Percentiles rank a stretch among this genome's conserved stretches.
These are phyloP conservation scores for Scarus forsteni DNA, from an alignment of 2,797 vertebrate species.

Conservation along the genomic window DNA sequence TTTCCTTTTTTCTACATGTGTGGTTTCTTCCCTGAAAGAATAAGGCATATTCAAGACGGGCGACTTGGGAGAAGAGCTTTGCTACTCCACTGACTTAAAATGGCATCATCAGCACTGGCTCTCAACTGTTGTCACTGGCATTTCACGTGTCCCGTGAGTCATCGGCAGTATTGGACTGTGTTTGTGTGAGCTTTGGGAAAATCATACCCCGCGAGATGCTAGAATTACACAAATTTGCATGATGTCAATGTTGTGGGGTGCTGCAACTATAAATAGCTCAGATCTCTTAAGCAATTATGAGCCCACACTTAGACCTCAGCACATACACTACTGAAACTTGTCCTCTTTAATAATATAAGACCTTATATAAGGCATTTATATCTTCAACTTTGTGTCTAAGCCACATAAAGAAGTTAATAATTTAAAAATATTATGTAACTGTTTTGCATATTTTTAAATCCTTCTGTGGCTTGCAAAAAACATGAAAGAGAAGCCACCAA, in stretches of 20 bases:
- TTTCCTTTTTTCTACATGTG: too few relatives aligned
- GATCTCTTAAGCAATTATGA: slow-evolving; percentile 85
- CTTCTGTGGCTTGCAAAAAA: slow-evolving; percentile 65
- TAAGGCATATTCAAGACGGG: background rate
- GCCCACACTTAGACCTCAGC: slow-evolving; percentile 78
- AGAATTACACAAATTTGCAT: slow-evolving; percentile 60
- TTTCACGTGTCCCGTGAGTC: slow-evolving; percentile 31
- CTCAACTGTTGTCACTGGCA: slow-evolving; percentile 25
- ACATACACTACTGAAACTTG: slow-evolving; percentile 79
- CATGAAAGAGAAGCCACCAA: slow-evolving; percentile 41
- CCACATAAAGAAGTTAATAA: slow-evolving; percentile 85
- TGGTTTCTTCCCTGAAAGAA: background rate
- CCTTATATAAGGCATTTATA: slow-evolving; percentile 85
- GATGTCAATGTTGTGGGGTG: slow-evolving; percentile 79
- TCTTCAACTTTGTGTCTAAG: slow-evolving; percentile 80
- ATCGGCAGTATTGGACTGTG: slow-evolving; percentile 17
- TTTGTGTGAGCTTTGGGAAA: slow-evolving; percentile 23
- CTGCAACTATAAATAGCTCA: slow-evolving; percentile 79
- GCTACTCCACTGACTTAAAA: background rate
- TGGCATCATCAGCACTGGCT: slow-evolving; percentile 10
- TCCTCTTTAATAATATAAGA: slow-evolving; percentile 85
- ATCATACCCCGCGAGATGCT: slow-evolving; percentile 39
- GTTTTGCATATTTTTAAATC: slow-evolving; percentile 84
- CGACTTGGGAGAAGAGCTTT: background rate
- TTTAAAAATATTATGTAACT: slow-evolving; percentile 84